Conservation (phyloP, 2,797 vertebrate genomes). For the Rachycentron canadum region DNA sequence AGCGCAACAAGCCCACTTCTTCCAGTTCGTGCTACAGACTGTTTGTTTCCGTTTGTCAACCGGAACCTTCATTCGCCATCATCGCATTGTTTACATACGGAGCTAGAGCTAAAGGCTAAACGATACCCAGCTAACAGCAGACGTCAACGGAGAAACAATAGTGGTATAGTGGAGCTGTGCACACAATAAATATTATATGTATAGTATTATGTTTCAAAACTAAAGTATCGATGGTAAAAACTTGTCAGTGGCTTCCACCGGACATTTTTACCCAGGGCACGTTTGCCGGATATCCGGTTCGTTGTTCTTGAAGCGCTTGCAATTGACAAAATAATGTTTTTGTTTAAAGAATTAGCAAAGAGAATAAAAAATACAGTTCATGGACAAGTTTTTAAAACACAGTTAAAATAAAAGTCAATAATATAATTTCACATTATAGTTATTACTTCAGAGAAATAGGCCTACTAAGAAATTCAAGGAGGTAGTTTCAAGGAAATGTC, state of each 20-base stretch:
- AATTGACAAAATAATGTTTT: not conserved
- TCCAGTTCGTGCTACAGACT: slow-evolving; percentile 29
- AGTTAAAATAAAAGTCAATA: too few relatives aligned
- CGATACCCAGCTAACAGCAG: not conserved
- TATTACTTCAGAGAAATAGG: too few relatives aligned
- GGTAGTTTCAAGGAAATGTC: too few relatives aligned
- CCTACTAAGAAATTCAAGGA: too few relatives aligned
- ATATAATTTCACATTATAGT: too few relatives aligned
- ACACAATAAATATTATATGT: rapidly evolving
- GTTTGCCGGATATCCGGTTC: slow-evolving; percentile 36
- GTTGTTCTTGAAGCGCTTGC: not conserved
- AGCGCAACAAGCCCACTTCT: slow-evolving; percentile 32
- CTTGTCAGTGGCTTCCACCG: not conserved
- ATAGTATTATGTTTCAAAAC: not conserved
- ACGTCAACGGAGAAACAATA: rapidly evolving
- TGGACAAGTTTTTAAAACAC: too few relatives aligned
- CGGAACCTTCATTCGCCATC: slow-evolving; percentile 61
- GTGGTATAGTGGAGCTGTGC: rapidly evolving
- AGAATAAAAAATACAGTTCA: too few relatives aligned
- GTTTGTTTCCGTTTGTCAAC: slow-evolving; percentile 58
- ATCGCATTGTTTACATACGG: slow-evolving; percentile 51
- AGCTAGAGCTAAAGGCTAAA: slow-evolving; percentile 11
- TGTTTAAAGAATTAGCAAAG: not conserved
- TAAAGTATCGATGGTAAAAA: not conserved
- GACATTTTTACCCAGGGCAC: slow-evolving; percentile 11